Conservation (phyloP, 2,113 vertebrate species). For the Passer domesticus region DNA sequence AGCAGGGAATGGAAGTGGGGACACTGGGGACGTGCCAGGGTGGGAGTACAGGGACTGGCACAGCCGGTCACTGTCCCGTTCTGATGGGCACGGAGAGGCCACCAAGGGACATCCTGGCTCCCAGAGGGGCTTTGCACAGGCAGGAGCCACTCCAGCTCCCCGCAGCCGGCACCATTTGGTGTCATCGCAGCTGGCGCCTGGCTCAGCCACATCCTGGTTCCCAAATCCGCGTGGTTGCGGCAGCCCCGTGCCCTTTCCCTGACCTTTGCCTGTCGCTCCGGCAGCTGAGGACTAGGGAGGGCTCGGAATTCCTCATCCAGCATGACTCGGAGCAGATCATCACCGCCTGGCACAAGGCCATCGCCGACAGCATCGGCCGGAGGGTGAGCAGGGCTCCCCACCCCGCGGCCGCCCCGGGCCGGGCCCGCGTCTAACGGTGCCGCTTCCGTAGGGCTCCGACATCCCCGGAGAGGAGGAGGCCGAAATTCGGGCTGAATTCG, state of each 20-base stretch:
- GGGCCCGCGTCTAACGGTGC: background rate
- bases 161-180: accelerated
- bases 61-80: background rate
- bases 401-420: accelerated
- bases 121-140: background rate
- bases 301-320: conserved; percentile 89
- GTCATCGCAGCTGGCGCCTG: accelerated
- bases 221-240: accelerated
- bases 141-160: background rate
- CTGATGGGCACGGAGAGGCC: background rate
- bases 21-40: accelerated
- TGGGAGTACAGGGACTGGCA: background rate
- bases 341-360: conserved; percentile 84
- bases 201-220: background rate
- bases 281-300: conserved; percentile 85
- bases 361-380: conserved; percentile 82
- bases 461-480: conserved; percentile 71
- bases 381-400: conserved; percentile 68
- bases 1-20: background rate
- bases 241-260: background rate
- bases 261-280: background rate
- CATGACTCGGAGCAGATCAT: conserved; percentile 94
- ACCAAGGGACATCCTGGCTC: background rate
- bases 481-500: conserved; percentile 47
- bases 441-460: conserved; percentile 52